Percentiles rank a stretch among this genome's conserved stretches.
Evolutionary conservation across 2,888 invertebrate genomes (phyloP).

Genomic region (Perizoma flavofasciatum): DNA sequence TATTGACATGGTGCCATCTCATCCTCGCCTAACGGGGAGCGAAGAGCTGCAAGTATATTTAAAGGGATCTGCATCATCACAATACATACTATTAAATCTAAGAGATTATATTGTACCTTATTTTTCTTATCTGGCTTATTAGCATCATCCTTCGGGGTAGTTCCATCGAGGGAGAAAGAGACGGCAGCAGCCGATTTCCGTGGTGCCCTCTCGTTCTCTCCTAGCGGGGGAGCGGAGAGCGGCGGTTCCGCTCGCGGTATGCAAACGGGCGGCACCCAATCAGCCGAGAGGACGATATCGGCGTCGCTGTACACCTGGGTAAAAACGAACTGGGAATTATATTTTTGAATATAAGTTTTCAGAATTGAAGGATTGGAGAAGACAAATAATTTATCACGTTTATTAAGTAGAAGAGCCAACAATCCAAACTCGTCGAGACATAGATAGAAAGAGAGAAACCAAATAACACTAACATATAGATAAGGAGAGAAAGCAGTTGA

Average conservation of each 20-base stretch:
- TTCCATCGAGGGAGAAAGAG: constrained; percentile 77
- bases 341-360: constrained; percentile 12
- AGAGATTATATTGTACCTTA: constrained; percentile 82
- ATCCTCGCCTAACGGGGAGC: no score
- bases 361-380: background rate
- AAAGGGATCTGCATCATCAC: no score
- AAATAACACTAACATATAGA: no score
- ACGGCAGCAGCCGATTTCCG: constrained; percentile 74
- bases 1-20: no score
- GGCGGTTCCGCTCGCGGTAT: constrained; percentile 88
- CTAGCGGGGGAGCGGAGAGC: constrained; percentile 80
- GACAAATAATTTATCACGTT: no score
- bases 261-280: constrained; percentile 94
- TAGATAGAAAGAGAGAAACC: no score
- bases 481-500: constrained; percentile 1
- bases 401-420: no score
- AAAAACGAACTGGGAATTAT: constrained; percentile 28
- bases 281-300: constrained; percentile 93
- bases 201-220: constrained; percentile 73
- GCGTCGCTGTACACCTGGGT: constrained; percentile 91
- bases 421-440: no score
- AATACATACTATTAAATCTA: no score
- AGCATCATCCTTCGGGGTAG: constrained; percentile 77
- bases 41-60: no score
- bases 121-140: constrained; percentile 88